A percentile compares a stretch with the other conserved stretches of the same genome.
These are phyloP conservation scores for Coracias cyanogaster DNA, from an alignment of 2,797 vertebrate genomes.

Conservation along the genomic window DNA sequence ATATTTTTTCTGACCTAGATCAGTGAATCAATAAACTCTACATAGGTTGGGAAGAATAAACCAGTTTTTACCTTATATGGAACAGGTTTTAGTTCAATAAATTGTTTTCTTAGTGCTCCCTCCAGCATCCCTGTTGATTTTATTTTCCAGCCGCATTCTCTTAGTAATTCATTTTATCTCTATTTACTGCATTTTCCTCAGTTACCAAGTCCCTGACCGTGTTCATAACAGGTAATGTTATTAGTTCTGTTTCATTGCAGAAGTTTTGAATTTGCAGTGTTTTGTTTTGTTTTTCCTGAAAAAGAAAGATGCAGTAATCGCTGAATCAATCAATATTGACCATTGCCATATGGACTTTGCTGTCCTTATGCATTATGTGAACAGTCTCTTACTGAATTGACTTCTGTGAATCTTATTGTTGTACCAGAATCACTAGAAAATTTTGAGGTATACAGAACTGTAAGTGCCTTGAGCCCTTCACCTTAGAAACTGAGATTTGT, in stretches of 20 bases:
- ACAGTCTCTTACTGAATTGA: background rate
- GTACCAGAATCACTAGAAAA: background rate
- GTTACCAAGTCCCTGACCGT: background rate
- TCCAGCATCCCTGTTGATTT: background rate
- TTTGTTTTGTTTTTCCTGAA: background rate
- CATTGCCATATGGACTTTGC: background rate
- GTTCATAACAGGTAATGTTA: background rate
- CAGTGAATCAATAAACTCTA: background rate
- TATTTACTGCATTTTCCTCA: background rate
- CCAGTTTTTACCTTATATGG: background rate
- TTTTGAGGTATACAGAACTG: background rate
- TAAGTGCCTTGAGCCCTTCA: background rate
- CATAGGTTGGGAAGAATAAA: background rate
- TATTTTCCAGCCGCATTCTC: background rate
- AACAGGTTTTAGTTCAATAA: background rate
- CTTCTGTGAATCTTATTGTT: background rate
- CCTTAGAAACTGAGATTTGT: background rate
- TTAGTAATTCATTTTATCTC: background rate
- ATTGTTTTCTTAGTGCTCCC: background rate
- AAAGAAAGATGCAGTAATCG: background rate
- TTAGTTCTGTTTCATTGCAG: background rate
- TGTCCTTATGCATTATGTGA: background rate
- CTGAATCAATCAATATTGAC: background rate
- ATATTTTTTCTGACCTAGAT: background rate
- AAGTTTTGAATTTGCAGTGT: background rate